A percentile compares a stretch with the other conserved stretches of the same genome.
phyloP scores from a whole-genome alignment of 2,797 vertebrate genomes.

The Falco berigora region DNA sequence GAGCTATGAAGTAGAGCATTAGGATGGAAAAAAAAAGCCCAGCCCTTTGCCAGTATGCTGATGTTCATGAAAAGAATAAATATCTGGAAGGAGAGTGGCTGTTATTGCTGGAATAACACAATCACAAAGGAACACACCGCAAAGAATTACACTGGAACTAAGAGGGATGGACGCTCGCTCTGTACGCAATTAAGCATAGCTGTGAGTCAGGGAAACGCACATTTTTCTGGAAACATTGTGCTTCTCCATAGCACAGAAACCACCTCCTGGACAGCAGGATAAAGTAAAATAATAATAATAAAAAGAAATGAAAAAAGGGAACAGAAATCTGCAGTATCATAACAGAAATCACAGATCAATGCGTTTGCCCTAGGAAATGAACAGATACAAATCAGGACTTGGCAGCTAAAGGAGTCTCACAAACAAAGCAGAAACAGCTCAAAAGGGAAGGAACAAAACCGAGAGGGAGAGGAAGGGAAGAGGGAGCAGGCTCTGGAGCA shows the following conservation, averaged over 20 bases:
- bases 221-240: conserved; percentile 16
- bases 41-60: conserved; percentile 4
- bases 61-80: conserved; percentile 61
- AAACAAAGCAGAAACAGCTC: conserved; percentile 55
- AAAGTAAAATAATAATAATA: background rate
- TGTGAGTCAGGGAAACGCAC: conserved; percentile 27
- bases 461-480: background rate
- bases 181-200: conserved; percentile 45
- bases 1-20: conserved; percentile 33
- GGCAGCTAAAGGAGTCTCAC: conserved; percentile 47
- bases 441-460: conserved; percentile 36
- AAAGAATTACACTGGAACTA: conserved; percentile 57
- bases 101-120: conserved; percentile 60
- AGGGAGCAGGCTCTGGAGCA: background rate
- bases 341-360: conserved; percentile 63
- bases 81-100: conserved; percentile 51
- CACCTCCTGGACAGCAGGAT: conserved; percentile 14
- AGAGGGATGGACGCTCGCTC: conserved; percentile 2
- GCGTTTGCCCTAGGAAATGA: conserved; percentile 53
- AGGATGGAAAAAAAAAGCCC: background rate
- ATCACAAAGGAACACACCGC: conserved; percentile 57
- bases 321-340: conserved; percentile 33
- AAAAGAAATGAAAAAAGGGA: background rate
- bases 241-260: background rate
- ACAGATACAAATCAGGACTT: conserved; percentile 59